Evolutionary conservation across 2,888 invertebrate genomes (phyloP).

Genomic region (Ectropis crepuscularia): DNA sequence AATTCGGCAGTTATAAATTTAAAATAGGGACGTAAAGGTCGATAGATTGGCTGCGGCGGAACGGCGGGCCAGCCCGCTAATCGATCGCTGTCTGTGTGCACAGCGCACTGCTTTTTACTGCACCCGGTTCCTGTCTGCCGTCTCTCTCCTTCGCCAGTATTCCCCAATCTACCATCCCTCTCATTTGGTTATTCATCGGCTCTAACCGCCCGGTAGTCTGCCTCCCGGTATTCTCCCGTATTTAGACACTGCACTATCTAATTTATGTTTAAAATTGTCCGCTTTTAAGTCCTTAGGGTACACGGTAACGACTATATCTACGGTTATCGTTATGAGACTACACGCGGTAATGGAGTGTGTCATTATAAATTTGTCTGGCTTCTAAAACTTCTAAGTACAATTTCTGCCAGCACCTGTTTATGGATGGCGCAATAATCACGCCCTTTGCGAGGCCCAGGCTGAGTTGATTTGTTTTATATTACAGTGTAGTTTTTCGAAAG

Average conservation of each 20-base stretch:
- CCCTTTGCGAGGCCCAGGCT: conserved; percentile 57
- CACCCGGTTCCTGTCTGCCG: conserved; percentile 65
- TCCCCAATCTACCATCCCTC: conserved; percentile 69
- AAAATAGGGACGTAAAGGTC: conserved; percentile 70
- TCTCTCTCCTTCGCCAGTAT: conserved; percentile 65
- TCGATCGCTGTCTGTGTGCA: conserved; percentile 82
- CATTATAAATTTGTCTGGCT: conserved; percentile 77
- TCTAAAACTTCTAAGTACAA: conserved; percentile 43
- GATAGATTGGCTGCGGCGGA: conserved; percentile 73
- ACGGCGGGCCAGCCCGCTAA: conserved; percentile 72
- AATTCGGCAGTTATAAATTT: conserved; percentile 68
- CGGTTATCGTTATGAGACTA: conserved; percentile 70
- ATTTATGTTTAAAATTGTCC: conserved; percentile 81
- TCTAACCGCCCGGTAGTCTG: conserved; percentile 80
- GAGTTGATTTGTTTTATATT: conserved; percentile 51
- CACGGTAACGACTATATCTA: conserved; percentile 71
- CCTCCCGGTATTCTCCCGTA: conserved; percentile 78
- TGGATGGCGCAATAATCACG: conserved; percentile 57
- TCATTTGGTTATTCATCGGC: conserved; percentile 79
- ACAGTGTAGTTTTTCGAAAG: conserved; percentile 57
- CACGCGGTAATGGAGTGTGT: conserved; percentile 72
- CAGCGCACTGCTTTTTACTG: conserved; percentile 67
- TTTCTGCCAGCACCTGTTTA: conserved; percentile 59
- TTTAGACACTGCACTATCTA: conserved; percentile 82
- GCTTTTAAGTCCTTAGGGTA: conserved; percentile 67